Base-by-base conservation (phyloP, 2,113 vertebrate genomes). In the Setophaga petechia region DNA sequence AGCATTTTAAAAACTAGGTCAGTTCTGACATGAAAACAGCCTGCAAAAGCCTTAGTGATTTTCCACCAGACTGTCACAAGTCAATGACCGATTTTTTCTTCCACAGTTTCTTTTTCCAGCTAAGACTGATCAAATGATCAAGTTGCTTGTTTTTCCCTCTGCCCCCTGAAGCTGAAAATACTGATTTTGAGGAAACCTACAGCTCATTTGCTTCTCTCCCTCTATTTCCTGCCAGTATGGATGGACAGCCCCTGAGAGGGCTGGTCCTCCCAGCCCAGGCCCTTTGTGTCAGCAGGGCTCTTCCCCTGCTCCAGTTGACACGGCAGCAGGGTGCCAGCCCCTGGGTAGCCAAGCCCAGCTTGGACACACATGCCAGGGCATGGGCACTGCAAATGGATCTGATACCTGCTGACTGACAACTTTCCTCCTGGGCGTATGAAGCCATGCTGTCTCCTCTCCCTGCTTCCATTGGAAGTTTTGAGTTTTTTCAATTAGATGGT, bases 1-100 rank as follows among this genome's bases (percentile, higher is more conserved):
- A 89, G 61, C 52, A 52, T 84, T 84, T 68, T 30, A 43, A 82
- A 81, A 97, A 91, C 73, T 95, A 93, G 89, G 94, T 94, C 96
- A 95, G 63, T 93, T 87, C 73, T 61, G 84, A 95, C 79, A 87
- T 39, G 62, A 82, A 92, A 95, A 92, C 89, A 94, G 86, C 65
- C 74, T 1, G 1, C 77, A 79, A 87, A 95, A 95, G 84, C 69
- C 2, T 5, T 68, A 67, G 69, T 87, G 66, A 87, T 97, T 95
- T 96, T 94, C 91, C 91, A 95, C 81, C 24, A 57, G 81, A 72
- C 49, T 46, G 41, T 55, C 52, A 72, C 52, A 54, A 84, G 69
- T 57, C 74, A 75, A 1, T 24, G 44, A 44, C 74, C 12, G n/a
- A n/a, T 46, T 76, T 78, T 90, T 89, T 47, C n/a, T 78, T 82